Conservation (phyloP, 2,113 vertebrate species). For the Dicaeum eximium region DNA sequence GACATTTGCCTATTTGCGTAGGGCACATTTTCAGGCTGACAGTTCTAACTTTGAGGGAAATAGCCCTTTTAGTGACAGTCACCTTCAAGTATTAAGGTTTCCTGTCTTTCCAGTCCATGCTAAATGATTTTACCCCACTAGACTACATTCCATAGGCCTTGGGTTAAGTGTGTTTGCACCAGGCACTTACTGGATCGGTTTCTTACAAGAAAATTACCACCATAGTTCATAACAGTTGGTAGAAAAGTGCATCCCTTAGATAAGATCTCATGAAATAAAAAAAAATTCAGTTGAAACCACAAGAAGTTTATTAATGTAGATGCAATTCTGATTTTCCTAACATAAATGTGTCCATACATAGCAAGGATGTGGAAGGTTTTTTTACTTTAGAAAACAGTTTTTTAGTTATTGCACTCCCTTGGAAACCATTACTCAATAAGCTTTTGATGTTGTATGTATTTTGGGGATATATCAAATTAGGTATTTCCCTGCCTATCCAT, state of each 20-base stretch:
- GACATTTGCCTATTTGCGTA: neutral
- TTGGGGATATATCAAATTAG: neutral
- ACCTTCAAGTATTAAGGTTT: neutral
- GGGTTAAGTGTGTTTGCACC: neutral
- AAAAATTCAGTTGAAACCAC: neutral
- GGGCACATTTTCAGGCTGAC: neutral
- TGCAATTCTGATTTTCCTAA: neutral
- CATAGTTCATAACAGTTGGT: neutral
- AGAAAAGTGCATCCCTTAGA: neutral
- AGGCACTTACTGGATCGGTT: neutral
- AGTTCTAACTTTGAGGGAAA: neutral
- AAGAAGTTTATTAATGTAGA: neutral
- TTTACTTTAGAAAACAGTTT: neutral
- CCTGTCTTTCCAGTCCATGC: neutral
- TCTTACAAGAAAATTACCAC: neutral
- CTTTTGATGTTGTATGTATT: neutral
- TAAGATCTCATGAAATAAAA: neutral
- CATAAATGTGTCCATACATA: neutral
- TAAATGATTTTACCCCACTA: neutral
- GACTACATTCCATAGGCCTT: neutral
- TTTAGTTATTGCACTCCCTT: neutral
- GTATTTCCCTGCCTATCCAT: neutral
- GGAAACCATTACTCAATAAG: neutral
- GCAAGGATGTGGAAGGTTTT: neutral
- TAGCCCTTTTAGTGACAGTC: neutral